Conservation (phyloP, 2,797 vertebrate species). For the Meda fulgida region DNA sequence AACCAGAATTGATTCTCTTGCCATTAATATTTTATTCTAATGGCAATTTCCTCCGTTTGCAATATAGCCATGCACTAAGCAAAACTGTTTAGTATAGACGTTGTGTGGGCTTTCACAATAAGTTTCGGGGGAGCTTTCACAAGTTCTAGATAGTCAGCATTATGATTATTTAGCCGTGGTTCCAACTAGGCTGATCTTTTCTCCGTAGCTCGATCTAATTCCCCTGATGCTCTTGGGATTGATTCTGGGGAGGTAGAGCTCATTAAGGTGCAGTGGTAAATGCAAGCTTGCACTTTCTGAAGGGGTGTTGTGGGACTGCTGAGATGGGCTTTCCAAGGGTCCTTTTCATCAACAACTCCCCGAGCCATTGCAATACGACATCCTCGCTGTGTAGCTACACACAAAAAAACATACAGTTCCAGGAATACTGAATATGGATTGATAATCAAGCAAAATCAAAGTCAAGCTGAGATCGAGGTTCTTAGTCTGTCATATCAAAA, state of each 20-base stretch:
- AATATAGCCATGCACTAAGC: not conserved
- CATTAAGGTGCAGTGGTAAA: constrained; percentile 42
- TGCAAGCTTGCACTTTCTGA: constrained; percentile 53
- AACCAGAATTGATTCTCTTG: constrained; percentile 25
- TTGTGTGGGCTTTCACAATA: constrained; percentile 4
- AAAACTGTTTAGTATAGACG: constrained; percentile 30
- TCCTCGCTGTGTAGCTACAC: not conserved
- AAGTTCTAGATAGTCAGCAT: constrained; percentile 28
- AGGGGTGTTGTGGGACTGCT: constrained; percentile 39
- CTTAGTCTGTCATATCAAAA: not conserved
- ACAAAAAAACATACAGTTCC: not conserved
- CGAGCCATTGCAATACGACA: not conserved
- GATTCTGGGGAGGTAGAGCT: constrained; percentile 40
- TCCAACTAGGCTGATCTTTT: constrained; percentile 36
- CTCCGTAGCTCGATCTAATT: constrained; percentile 4
- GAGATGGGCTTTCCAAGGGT: constrained; percentile 32
- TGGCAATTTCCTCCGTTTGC: constrained; percentile 21
- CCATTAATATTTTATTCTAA: constrained; percentile 25
- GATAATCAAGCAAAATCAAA: constrained; percentile 16
- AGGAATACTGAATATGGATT: not conserved
- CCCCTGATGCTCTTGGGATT: constrained; percentile 34
- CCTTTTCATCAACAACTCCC: constrained; percentile 3
- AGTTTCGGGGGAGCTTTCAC: not conserved
- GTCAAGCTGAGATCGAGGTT: not conserved
- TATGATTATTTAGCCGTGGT: constrained; percentile 26